These are phyloP conservation scores for Drosophila kanapiae DNA, from an alignment of 1,140 invertebrate species.

Conservation along the genomic window DNA sequence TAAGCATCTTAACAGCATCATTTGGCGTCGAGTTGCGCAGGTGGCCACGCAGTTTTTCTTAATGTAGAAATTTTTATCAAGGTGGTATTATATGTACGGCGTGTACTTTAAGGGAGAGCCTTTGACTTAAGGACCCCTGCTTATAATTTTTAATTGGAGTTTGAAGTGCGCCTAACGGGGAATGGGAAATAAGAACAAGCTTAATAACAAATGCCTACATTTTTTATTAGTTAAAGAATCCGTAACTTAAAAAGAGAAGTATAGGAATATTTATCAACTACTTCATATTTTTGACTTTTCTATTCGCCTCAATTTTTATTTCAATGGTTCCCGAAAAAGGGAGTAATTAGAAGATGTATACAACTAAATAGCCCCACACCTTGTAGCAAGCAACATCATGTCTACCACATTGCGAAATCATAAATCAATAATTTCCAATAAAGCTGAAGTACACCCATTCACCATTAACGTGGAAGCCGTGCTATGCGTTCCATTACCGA, in stretches of 20 bases:
- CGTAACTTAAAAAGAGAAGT: not conserved
- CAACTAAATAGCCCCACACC: too few relatives aligned
- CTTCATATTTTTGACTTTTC: too few relatives aligned
- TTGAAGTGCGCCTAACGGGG: slow-evolving; percentile 61
- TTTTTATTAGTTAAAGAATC: not conserved
- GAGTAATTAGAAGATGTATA: not conserved
- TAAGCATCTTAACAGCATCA: slow-evolving; percentile 83
- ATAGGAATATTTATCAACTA: not conserved
- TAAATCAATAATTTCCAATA: slow-evolving; percentile 77
- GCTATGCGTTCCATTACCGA: slow-evolving; percentile 19
- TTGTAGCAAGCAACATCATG: not conserved
- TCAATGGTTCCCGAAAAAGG: not conserved
- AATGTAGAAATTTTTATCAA: slow-evolving; percentile 73
- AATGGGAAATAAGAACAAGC: slow-evolving; percentile 4
- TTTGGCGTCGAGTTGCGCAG: slow-evolving; percentile 69
- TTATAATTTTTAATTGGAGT: slow-evolving; percentile 83
- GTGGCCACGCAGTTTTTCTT: slow-evolving; percentile 71
- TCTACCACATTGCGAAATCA: slow-evolving; percentile 43
- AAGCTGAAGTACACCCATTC: slow-evolving; percentile 51
- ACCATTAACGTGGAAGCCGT: slow-evolving; percentile 20
- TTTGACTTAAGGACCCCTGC: slow-evolving; percentile 41
- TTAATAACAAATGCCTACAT: slow-evolving; percentile 1
- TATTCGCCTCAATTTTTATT: not conserved
- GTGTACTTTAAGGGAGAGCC: slow-evolving; percentile 5
- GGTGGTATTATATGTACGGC: slow-evolving; percentile 61